A percentile compares a stretch with the other conserved stretches of the same genome.
Evolutionary conservation across 1,140 invertebrate species (phyloP).

Genomic region (Pseudachorutes palmiensis): DNA sequence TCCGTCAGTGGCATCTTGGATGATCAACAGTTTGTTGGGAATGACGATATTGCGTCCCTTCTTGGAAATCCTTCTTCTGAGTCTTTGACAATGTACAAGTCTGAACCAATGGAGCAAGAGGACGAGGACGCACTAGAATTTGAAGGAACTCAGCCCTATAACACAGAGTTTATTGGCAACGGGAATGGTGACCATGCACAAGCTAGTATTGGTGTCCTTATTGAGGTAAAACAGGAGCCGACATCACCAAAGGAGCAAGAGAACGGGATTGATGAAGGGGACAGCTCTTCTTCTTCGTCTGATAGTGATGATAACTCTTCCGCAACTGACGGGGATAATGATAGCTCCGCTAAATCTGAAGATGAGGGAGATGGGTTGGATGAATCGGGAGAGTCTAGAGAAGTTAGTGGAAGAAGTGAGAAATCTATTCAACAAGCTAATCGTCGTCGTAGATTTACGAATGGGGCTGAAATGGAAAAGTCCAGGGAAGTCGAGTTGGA

Average conservation of each 20-base stretch:
- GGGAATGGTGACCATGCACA: background rate
- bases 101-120: background rate
- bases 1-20: background rate
- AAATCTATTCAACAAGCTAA: background rate
- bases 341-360: background rate
- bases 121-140: background rate
- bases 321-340: background rate
- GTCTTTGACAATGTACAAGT: constrained; percentile 1
- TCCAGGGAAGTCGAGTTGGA: background rate
- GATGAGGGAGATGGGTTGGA: background rate
- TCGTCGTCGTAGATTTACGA: background rate
- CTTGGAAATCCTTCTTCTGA: constrained; percentile 4
- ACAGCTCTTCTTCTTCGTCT: constrained; percentile 1
- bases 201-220: background rate
- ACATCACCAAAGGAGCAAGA: background rate
- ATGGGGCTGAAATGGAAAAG: background rate
- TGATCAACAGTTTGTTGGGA: background rate
- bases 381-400: background rate
- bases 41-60: background rate
- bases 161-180: background rate
- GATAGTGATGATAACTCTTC: constrained; percentile 1
- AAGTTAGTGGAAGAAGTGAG: background rate
- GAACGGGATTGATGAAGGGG: background rate
- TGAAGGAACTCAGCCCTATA: background rate
- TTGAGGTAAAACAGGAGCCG: background rate